Evolutionary conservation across 2,797 vertebrate genomes (phyloP).

Genomic region (Loris lydekkerianus): DNA sequence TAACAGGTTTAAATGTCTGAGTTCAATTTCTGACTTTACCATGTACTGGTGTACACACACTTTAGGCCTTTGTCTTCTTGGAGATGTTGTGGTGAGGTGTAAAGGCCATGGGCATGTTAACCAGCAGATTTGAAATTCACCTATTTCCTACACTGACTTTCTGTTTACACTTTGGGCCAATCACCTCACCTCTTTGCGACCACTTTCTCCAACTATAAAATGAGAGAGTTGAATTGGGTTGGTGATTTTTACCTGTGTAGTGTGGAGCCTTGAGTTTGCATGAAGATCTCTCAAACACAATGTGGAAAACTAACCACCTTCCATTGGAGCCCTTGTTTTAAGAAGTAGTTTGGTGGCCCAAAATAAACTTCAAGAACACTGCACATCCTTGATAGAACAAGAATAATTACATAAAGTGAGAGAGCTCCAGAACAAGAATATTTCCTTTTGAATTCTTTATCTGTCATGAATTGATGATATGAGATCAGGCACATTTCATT

Average conservation of each 20-base stretch:
- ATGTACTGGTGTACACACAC: too few species aligned
- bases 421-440: neutral
- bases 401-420: neutral
- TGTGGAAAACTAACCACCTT: neutral
- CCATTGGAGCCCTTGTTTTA: neutral
- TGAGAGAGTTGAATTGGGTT: neutral
- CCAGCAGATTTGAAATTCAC: neutral
- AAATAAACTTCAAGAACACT: conserved; percentile 70
- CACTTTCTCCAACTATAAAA: neutral
- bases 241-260: neutral
- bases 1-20: neutral
- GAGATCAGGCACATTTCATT: neutral
- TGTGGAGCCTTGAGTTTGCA: neutral
- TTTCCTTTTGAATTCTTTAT: neutral
- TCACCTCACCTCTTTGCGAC: neutral
- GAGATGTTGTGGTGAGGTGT: neutral
- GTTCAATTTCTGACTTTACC: neutral
- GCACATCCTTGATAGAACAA: neutral
- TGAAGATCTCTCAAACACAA: neutral
- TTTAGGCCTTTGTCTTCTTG: neutral
- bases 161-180: neutral
- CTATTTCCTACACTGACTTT: neutral
- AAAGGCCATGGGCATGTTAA: too few species aligned
- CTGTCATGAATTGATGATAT: neutral
- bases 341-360: neutral